Base-by-base conservation (phyloP, 2,797 vertebrate genomes). In the Lemur catta region DNA sequence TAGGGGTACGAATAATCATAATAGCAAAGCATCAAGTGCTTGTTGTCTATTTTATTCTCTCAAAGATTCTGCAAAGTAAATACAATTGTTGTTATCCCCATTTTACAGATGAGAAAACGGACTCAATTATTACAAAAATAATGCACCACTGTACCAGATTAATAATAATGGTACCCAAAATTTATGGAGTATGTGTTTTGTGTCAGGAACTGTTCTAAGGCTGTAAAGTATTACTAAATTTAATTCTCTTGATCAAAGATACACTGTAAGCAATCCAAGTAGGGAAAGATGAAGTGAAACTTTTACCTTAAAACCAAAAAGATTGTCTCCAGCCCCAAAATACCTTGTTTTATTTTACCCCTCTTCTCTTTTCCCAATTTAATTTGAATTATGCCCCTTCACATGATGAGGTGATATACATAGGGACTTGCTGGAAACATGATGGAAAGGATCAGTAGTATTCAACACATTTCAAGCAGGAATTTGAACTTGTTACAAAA, bases 191-290 rank as follows among this genome's bases (percentile, higher is more conserved):
- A 82, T n/a, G 24, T 61, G 2, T 74, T 79, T 52, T 69, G 18
- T 76, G 17, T 43, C 48, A 50, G 57, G 14, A 48, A 84, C 38
- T 38, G 38, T 72, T 84, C 38, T 67, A 79, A 82, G 67, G 50
- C 43, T 91, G 48, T 63, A 74, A 84, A 74, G 8, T 89, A 74
- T 67, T 81, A 7, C 48, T 84, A 81, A 38, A 82, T 61, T 94
- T 90, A 90, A 78, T 91, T n/a, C 8, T 89, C 33, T 84, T 89
- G 43, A 87, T 65, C 8, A 65, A 95, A 82, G 26, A 85, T 81
- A 28, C 15, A 20, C 7, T 41, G 4, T 84, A 48, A 84, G 28
- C 28, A 85, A 41, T 75, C 30, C 22, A 76, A 76, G 43, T 10
- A 61, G 46, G 30, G 76, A 50, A 26, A 85, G 14, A 94, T 59